phyloP scores from a whole-genome alignment of 92 coral and sea anemone species.

The Epizoanthus rinbou region DNA sequence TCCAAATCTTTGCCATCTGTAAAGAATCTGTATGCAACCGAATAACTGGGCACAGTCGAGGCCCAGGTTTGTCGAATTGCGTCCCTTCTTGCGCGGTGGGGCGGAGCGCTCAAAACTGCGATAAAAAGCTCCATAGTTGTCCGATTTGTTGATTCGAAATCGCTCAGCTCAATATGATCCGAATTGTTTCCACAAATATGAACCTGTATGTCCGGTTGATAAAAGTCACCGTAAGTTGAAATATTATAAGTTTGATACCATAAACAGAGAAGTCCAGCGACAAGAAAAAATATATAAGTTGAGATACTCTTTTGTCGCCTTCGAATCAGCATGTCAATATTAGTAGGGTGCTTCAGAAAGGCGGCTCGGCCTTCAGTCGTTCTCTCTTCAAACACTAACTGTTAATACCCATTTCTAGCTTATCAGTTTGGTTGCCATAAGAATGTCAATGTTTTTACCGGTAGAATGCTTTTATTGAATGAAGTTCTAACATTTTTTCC shows the following conservation, averaged over 20 bases:
- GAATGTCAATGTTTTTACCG: neutral
- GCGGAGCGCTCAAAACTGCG: conserved; percentile 47
- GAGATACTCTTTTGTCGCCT: conserved; percentile 2
- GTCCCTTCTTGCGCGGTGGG: conserved; percentile 32
- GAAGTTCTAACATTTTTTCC: neutral
- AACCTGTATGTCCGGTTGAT: conserved; percentile 26
- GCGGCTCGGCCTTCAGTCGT: neutral
- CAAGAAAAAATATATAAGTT: neutral
- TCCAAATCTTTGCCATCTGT: conserved; percentile 48
- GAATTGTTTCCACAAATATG: conserved; percentile 40
- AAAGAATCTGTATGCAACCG: conserved; percentile 52
- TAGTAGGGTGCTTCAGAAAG: neutral
- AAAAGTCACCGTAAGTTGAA: conserved; percentile 1
- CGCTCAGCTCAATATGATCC: conserved; percentile 7
- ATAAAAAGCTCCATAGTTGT: conserved; percentile 53
- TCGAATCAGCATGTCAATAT: neutral
- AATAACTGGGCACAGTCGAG: conserved; percentile 51
- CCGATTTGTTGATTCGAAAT: neutral
- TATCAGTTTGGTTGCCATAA: neutral
- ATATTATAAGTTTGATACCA: conserved; percentile 24
- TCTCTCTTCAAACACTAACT: too few relatives aligned
- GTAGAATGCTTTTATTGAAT: neutral
- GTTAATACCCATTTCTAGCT: too few relatives aligned
- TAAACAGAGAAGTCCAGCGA: neutral
- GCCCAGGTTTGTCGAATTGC: conserved; percentile 49